Percentiles rank a stretch among this genome's conserved stretches.
These are phyloP conservation scores for Seriola aureovittata DNA, from an alignment of 2,113 vertebrate genomes.

Conservation along the genomic window DNA sequence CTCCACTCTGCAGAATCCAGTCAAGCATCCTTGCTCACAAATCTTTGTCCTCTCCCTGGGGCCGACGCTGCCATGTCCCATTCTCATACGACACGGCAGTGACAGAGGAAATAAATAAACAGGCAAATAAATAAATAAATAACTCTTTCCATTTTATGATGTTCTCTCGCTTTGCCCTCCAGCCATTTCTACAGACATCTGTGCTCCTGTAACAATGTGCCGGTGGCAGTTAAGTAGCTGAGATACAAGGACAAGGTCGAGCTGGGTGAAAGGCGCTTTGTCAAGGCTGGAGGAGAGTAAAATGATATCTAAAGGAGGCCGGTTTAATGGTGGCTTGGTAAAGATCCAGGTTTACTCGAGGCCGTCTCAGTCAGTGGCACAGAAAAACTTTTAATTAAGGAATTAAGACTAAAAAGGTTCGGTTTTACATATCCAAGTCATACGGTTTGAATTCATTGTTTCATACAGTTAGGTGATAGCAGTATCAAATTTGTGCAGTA, in stretches of 20 bases:
- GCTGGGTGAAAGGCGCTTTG: constrained; percentile 44
- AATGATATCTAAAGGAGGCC: constrained; percentile 12
- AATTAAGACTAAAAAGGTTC: constrained; percentile 21
- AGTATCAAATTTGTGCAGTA: constrained; percentile 43
- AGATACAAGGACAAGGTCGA: constrained; percentile 56
- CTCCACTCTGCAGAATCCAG: constrained; percentile 30
- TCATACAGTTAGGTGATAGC: constrained; percentile 28
- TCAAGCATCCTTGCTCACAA: constrained; percentile 46
- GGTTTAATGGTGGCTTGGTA: neutral
- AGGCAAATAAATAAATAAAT: constrained; percentile 63
- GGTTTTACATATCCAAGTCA: constrained; percentile 5
- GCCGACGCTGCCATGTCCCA: constrained; percentile 17
- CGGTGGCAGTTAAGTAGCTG: constrained; percentile 41
- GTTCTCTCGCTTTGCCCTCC: constrained; percentile 42
- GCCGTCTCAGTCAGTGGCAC: neutral
- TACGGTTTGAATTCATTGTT: constrained; percentile 28
- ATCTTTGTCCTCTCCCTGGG: constrained; percentile 28
- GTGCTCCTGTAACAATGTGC: constrained; percentile 60
- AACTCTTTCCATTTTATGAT: constrained; percentile 44
- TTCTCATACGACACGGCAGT: constrained; percentile 26
- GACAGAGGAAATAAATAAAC: constrained; percentile 59
- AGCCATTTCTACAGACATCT: constrained; percentile 63
- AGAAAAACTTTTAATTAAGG: constrained; percentile 16
- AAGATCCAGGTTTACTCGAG: neutral
- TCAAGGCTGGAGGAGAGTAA: constrained; percentile 23